Evolutionary conservation across 2,888 invertebrate genomes (phyloP).

Genomic region (Drosophila mayaguana): DNA sequence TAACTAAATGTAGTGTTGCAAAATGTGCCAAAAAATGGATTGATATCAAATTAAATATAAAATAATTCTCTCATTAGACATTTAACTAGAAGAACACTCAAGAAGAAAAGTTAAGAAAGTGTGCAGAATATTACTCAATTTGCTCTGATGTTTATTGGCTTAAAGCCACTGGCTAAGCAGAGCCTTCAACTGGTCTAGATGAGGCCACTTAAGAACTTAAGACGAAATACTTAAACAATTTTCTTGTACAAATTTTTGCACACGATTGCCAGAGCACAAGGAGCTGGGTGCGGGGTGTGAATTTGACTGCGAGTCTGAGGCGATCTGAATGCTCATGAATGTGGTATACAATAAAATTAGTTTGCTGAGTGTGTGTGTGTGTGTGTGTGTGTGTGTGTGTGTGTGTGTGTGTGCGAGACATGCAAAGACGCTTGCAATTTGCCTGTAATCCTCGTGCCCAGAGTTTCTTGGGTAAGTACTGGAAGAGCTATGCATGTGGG

Average conservation of each 20-base stretch:
- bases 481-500: neutral
- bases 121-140: neutral
- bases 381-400: constrained; percentile 28
- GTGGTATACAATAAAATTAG: constrained; percentile 78
- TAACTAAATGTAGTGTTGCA: too few relatives aligned
- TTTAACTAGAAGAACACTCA: too few relatives aligned
- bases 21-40: too few relatives aligned
- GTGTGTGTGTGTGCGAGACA: constrained; percentile 49
- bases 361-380: constrained; percentile 30
- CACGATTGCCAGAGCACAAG: constrained; percentile 17
- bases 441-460: constrained; percentile 67
- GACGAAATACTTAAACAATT: constrained; percentile 69
- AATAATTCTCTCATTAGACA: too few relatives aligned
- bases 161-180: constrained; percentile 31
- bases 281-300: neutral
- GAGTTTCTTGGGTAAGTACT: neutral
- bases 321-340: constrained; percentile 61
- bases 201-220: constrained; percentile 64
- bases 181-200: constrained; percentile 19
- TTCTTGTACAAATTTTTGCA: constrained; percentile 72
- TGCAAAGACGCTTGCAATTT: constrained; percentile 78
- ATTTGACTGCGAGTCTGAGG: constrained; percentile 5
- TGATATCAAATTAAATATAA: too few relatives aligned
- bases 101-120: constrained; percentile 7
- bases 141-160: constrained; percentile 15